These are phyloP conservation scores for Drosophila azteca DNA, from an alignment of 1,140 invertebrate species.

Conservation along the genomic window DNA sequence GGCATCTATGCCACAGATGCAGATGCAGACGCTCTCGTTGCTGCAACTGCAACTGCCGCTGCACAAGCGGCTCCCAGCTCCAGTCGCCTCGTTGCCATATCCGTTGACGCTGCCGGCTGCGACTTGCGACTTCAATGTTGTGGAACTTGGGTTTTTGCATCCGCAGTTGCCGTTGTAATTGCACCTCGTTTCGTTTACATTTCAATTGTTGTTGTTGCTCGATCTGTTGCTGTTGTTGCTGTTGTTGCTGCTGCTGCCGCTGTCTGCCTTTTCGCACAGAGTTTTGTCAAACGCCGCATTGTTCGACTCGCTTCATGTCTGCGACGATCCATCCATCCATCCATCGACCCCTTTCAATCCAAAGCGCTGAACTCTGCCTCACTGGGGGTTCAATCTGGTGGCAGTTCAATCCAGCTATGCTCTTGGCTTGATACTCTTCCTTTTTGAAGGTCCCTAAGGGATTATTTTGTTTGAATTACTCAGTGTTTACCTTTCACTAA, in stretches of 20 bases:
- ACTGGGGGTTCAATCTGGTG: constrained; percentile 41
- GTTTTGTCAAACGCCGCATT: constrained; percentile 59
- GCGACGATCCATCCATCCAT: constrained; percentile 32
- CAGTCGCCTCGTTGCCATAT: constrained; percentile 57
- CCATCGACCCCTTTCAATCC: constrained; percentile 51
- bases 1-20: constrained; percentile 41
- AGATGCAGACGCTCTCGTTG: constrained; percentile 80
- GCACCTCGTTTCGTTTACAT: constrained; percentile 59
- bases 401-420: background rate
- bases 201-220: constrained; percentile 51
- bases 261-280: constrained; percentile 43
- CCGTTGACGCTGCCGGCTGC: constrained; percentile 59
- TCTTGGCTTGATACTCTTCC: constrained; percentile 7
- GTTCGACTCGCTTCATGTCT: constrained; percentile 41
- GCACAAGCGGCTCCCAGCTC: background rate
- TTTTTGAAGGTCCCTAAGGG: too few relatives aligned
- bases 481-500: too few relatives aligned
- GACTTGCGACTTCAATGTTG: constrained; percentile 38
- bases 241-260: constrained; percentile 9
- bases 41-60: constrained; percentile 21
- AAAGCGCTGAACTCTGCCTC: constrained; percentile 46
- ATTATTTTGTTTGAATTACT: too few relatives aligned
- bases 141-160: constrained; percentile 56
- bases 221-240: constrained; percentile 10
- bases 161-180: constrained; percentile 74